Evolutionary conservation across 2,113 vertebrate species (phyloP).

Genomic region (Agapornis roseicollis): DNA sequence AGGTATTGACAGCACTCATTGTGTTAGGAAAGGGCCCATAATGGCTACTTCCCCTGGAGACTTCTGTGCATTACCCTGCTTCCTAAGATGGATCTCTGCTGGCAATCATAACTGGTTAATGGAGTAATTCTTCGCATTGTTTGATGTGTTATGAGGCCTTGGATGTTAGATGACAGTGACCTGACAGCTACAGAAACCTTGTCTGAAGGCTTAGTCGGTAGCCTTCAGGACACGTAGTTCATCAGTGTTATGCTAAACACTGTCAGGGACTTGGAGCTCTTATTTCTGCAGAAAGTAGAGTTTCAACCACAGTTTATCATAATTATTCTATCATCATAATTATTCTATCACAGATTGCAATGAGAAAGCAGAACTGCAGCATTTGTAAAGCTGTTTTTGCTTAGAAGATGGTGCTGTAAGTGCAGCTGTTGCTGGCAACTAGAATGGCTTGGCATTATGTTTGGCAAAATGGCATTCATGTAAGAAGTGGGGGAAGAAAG

Average conservation of each 20-base stretch:
- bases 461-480: not conserved
- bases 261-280: not conserved
- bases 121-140: not conserved
- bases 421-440: not conserved
- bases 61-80: not conserved
- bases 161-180: not conserved
- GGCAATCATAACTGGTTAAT: not conserved
- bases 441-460: not conserved
- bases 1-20: not conserved
- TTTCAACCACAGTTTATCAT: not conserved
- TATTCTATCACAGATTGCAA: not conserved
- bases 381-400: not conserved
- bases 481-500: not conserved
- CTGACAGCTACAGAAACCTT: not conserved
- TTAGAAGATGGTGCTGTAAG: not conserved
- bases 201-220: not conserved
- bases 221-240: not conserved
- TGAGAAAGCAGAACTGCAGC: not conserved
- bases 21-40: not conserved
- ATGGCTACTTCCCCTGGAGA: rapidly evolving
- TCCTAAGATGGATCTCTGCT: not conserved
- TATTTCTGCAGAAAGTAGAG: not conserved
- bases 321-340: not conserved
- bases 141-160: not conserved
- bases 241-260: not conserved